Evolutionary conservation across 1,140 invertebrate genomes (phyloP).

Genomic region (Ditylenchus dipsaci): DNA sequence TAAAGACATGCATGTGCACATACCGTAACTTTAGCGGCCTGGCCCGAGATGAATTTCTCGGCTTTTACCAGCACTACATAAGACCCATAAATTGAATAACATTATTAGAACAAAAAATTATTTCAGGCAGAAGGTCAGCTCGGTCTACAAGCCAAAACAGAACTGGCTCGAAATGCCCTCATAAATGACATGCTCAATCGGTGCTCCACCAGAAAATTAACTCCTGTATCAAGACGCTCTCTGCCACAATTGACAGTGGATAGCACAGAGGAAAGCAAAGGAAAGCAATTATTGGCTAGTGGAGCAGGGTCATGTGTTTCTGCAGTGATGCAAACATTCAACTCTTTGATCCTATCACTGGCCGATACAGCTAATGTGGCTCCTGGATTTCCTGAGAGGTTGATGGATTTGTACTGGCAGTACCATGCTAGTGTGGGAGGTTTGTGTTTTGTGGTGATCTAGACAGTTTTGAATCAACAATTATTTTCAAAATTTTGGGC

Average conservation of each 20-base stretch:
- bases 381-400: conserved; percentile 18
- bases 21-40: too few species aligned
- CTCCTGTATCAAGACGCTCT: neutral
- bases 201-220: neutral
- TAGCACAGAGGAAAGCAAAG: neutral
- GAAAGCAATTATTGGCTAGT: neutral
- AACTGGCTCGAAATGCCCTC: neutral
- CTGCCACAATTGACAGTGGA: neutral
- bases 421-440: conserved; percentile 26
- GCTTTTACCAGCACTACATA: too few species aligned
- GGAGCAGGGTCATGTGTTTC: neutral
- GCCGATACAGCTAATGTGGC: neutral
- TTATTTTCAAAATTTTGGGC: too few species aligned
- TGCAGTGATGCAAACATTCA: neutral
- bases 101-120: too few species aligned
- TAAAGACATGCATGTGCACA: too few species aligned
- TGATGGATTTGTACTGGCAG: conserved; percentile 25
- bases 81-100: too few species aligned
- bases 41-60: too few species aligned
- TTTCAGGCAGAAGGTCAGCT: neutral
- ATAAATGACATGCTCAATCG: conserved; percentile 4
- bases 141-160: neutral
- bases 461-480: too few species aligned
- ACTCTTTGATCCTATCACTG: neutral
- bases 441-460: too few species aligned